Evolutionary conservation across 2,113 vertebrate genomes (phyloP).

Genomic region (Pterocles burchelli): DNA sequence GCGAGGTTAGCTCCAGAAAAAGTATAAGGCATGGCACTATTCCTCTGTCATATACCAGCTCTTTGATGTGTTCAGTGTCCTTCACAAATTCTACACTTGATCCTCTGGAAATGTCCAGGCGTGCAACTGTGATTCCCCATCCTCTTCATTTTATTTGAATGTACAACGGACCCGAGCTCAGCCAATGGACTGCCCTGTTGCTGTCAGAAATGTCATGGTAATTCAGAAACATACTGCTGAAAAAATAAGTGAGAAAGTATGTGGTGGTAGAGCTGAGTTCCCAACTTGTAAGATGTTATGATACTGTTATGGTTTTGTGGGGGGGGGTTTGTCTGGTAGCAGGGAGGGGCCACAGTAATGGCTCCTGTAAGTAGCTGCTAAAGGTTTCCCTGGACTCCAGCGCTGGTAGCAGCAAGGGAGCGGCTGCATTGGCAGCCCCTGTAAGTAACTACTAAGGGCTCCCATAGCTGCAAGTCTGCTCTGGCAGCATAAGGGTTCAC

Average conservation of each 20-base stretch:
- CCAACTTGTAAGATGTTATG: not conserved
- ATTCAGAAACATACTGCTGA: not conserved
- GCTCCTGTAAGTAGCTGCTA: too few species aligned
- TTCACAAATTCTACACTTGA: not conserved
- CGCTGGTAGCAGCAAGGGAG: too few species aligned
- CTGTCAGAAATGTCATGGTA: not conserved
- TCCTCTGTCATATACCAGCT: not conserved
- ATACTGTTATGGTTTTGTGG: too few species aligned
- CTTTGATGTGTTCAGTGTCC: not conserved
- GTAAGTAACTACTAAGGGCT: too few species aligned
- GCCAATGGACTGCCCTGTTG: not conserved
- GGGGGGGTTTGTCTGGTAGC: too few species aligned
- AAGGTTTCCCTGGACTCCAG: too few species aligned
- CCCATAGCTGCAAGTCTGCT: too few species aligned
- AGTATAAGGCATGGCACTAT: not conserved
- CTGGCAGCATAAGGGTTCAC: too few species aligned
- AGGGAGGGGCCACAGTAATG: too few species aligned
- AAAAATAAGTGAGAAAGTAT: not conserved
- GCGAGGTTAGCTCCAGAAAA: not conserved
- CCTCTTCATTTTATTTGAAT: not conserved
- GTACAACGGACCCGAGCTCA: fast-evolving
- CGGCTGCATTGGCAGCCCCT: too few species aligned
- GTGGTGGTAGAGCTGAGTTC: not conserved
- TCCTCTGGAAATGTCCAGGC: not conserved
- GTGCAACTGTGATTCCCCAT: not conserved